These are phyloP conservation scores for Sthenelais limicola DNA, from an alignment of 2,888 invertebrate species.

Conservation along the genomic window DNA sequence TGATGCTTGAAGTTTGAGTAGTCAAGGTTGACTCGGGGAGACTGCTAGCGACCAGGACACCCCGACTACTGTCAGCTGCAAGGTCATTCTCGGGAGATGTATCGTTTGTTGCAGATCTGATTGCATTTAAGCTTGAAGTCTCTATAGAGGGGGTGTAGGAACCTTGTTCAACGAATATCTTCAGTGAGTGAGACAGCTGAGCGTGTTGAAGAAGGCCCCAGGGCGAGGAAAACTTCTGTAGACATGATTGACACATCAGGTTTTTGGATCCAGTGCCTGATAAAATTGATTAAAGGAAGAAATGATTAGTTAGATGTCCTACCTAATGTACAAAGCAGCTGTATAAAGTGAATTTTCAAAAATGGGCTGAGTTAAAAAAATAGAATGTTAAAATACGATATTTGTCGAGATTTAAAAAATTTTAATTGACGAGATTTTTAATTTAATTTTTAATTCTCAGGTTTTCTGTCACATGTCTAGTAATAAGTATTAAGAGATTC, in stretches of 20 bases:
- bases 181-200: slow-evolving; percentile 62
- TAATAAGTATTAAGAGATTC: too few species aligned
- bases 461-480: too few species aligned
- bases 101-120: background rate
- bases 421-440: too few species aligned
- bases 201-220: slow-evolving; percentile 66
- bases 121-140: background rate
- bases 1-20: too few species aligned
- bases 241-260: slow-evolving; percentile 63
- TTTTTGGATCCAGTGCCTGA: background rate
- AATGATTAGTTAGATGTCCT: background rate
- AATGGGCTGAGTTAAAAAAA: background rate
- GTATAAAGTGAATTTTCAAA: background rate
- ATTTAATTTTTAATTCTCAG: too few species aligned
- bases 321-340: background rate
- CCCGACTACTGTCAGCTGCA: too few species aligned
- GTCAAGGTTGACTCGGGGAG: too few species aligned
- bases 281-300: background rate
- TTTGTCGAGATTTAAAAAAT: too few species aligned
- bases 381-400: too few species aligned
- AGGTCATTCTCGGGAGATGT: too few species aligned
- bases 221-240: slow-evolving; percentile 62
- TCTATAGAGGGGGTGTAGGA: background rate
- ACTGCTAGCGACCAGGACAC: too few species aligned
- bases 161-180: slow-evolving; percentile 54